These are phyloP conservation scores for Takifugu rubripes DNA, from an alignment of 2,797 vertebrate genomes.

Conservation along the genomic window DNA sequence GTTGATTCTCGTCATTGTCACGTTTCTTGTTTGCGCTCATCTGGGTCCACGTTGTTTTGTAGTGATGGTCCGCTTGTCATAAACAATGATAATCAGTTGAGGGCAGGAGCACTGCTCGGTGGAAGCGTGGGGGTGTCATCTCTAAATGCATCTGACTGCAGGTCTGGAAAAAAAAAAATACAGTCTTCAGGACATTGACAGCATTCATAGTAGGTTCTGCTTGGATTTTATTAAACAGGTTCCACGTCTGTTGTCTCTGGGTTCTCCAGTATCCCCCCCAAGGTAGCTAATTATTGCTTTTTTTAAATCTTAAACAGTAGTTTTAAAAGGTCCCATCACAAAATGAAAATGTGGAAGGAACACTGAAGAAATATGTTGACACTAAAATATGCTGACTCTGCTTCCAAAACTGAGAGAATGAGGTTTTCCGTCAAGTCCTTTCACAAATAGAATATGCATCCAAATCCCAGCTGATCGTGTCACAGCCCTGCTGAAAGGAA, in stretches of 20 bases:
- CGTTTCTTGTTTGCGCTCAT: background rate
- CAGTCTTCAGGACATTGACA: background rate
- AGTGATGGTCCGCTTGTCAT: background rate
- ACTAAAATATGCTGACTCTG: slow-evolving; percentile 9
- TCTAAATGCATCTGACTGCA: slow-evolving; percentile 72
- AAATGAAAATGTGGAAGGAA: background rate
- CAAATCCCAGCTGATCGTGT: no score
- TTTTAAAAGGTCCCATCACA: no score
- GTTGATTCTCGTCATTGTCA: background rate
- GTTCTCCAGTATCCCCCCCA: background rate
- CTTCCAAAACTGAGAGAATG: no score
- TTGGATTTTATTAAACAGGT: no score
- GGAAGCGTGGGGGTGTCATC: slow-evolving; percentile 75
- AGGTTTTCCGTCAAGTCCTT: no score
- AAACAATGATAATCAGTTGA: slow-evolving; percentile 56
- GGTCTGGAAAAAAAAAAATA: slow-evolving; percentile 53
- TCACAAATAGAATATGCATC: no score
- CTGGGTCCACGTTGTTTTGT: background rate
- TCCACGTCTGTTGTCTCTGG: background rate
- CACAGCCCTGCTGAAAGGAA: no score
- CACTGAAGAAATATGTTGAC: background rate
- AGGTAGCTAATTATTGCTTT: no score
- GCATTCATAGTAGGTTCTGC: background rate
- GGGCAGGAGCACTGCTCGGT: slow-evolving; percentile 65
- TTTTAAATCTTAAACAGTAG: no score